Evolutionary conservation across 2,113 vertebrate species (phyloP), one percentile per base, ranked within the genome.

Genomic region (Chascanopsetta lugubris): DNA sequence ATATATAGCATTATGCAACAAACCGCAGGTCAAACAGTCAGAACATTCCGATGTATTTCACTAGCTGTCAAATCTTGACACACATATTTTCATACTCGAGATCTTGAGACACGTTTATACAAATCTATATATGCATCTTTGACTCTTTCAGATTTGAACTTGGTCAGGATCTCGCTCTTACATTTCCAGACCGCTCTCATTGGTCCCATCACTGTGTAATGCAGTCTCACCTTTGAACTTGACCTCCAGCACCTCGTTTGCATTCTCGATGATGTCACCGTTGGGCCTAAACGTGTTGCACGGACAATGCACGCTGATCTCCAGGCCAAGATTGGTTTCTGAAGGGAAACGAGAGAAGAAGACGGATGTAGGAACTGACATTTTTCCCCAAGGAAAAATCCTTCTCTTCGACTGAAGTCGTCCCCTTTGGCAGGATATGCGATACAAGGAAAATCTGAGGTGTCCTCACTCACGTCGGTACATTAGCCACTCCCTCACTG

Each of bases 301-400:
- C 40, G 97, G 97, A 78, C 97, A 99, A 26, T 99, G 96, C 59
- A 99, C 95, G 53, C 95, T 98, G 74, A 99, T 95, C 90, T 98
- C 97, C 93, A 99, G 90, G 70, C 97, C 97, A 20, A 95, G 91
- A 76, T 97, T 98, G 69, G 95, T 95, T 73, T 96, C 97, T 98
- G 91, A 67, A 79, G 84, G 79, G 64, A 91, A 89, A 65, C 26
- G 13, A 69, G 66, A 68, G 54, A 64, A 79, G 56, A 70, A 45
- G 42, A 21, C 18, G 34, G 57, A 55, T 53, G 20, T 74, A 40
- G 62, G 26, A 29, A 40, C 60, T 40, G 40, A 61, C 40, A 58
- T 68, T 60, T 71, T 63, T 57, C 50, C 59, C 72, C 26, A 11
- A 61, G 58, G 65, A 46, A 9, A 48, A 49, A 57, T 51, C 18